phyloP scores from a whole-genome alignment of 2,797 vertebrate species.

The Clarias platycephalus region DNA sequence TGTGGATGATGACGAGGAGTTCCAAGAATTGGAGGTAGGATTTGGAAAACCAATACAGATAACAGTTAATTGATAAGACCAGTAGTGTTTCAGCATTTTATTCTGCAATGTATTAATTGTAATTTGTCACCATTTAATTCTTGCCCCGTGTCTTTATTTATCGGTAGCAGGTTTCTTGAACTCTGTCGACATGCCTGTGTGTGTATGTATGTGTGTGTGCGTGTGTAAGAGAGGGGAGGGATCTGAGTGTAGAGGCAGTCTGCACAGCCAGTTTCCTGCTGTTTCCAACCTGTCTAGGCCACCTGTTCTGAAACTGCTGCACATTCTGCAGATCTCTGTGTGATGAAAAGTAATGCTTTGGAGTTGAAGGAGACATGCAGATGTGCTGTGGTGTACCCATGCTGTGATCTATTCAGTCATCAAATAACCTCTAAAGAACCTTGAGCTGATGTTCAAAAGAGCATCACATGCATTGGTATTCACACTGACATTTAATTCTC shows the following conservation, averaged over 20 bases:
- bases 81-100: not conserved
- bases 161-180: not conserved
- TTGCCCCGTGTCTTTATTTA: not conserved
- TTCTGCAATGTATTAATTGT: not conserved
- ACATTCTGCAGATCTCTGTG: slow-evolving; percentile 28
- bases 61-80: not conserved
- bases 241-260: slow-evolving; percentile 26
- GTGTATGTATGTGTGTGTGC: not conserved
- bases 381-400: slow-evolving; percentile 29
- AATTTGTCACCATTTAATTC: slow-evolving; percentile 4
- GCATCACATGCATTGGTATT: not conserved
- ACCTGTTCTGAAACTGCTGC: slow-evolving; percentile 48
- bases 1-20: slow-evolving; percentile 87
- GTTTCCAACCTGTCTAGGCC: slow-evolving; percentile 50
- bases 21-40: slow-evolving; percentile 91
- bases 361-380: slow-evolving; percentile 25
- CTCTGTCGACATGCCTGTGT: not conserved
- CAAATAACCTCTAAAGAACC: slow-evolving; percentile 13
- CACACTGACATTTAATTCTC: not conserved
- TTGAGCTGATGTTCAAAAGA: slow-evolving; percentile 1
- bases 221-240: slow-evolving; percentile 4
- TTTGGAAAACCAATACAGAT: not conserved
- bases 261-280: slow-evolving; percentile 49
- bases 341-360: slow-evolving; percentile 14
- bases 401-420: slow-evolving; percentile 15